Evolutionary conservation across 2,797 vertebrate species (phyloP), one percentile per base, ranked within the genome.

Genomic region (Steatocranus sp.): DNA sequence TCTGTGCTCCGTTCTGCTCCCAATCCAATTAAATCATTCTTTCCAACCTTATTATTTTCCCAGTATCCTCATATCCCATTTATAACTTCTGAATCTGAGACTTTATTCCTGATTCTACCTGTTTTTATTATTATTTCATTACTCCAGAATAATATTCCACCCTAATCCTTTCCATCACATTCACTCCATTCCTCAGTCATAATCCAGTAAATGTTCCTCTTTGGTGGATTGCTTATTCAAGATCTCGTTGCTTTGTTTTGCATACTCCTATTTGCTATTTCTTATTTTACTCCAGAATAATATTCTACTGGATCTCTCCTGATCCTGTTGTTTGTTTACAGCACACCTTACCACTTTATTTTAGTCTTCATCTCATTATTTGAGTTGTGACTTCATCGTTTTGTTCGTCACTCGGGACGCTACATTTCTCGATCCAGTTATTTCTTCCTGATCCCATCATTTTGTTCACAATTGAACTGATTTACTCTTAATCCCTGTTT

Each of bases 1-100:
- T 15, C 20, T 15, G 5, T 17, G 14, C 63, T 68, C 14, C 0
- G 3, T 8, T 63, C 11, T 0, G 20, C 20, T 41, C 36, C 34
- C 61, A 66, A 10, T 41, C 63, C 36, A 0, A 17, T 25, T 17
- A 25, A 43, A 10, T 11, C 0, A 0, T 25, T 63, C 11, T 20
- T 38, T 20, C 32, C 8, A 63, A 38, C 58, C 14, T 43, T 43
- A 68, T 68, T 25, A 68, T 43, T 43, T 43, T 17, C 9, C 20
- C n/a, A 66, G 1, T 23, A 23, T 25, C 63, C 20, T 41, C n/a
- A 41, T 5, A 43, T 17, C 20, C 63, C 14, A 43, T 25, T 43
- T 68, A 5, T 68, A 11, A 17, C 63, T 43, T 68, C 36, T 3
- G 63, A 15, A 1, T 17, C 36, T 23, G 36, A 23, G 14, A 41